Conservation (phyloP, 2,113 vertebrate species). For the Channa maculata region DNA sequence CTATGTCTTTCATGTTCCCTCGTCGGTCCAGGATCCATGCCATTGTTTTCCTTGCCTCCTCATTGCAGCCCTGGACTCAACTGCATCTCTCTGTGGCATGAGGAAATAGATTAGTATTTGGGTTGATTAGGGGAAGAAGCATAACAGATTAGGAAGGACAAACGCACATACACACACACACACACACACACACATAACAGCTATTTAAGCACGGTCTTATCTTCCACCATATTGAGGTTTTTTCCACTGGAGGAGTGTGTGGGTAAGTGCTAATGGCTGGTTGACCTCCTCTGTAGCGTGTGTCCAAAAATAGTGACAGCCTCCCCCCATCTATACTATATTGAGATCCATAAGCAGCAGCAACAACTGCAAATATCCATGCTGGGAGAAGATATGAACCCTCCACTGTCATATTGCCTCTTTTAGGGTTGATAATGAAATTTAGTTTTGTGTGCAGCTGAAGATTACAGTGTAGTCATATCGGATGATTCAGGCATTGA, state of each 20-base stretch:
- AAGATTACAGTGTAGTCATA: slow-evolving; percentile 41
- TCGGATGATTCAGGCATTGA: slow-evolving; percentile 56
- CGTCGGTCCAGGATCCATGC: slow-evolving; percentile 46
- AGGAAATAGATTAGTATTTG: slow-evolving; percentile 74
- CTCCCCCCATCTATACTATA: slow-evolving; percentile 31
- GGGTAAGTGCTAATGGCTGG: slow-evolving; percentile 48
- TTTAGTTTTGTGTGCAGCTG: slow-evolving; percentile 32
- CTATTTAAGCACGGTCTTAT: slow-evolving; percentile 66
- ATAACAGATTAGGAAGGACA: slow-evolving; percentile 72
- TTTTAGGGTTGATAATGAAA: slow-evolving; percentile 46
- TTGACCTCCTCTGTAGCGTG: slow-evolving; percentile 61
- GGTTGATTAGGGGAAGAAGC: slow-evolving; percentile 73
- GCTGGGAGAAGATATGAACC: slow-evolving; percentile 37
- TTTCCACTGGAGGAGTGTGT: slow-evolving; percentile 34
- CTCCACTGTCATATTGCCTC: slow-evolving; percentile 4
- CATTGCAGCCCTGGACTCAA: slow-evolving; percentile 59
- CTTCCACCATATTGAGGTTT: slow-evolving; percentile 38
- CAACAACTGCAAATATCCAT: slow-evolving; percentile 45
- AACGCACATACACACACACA: slow-evolving; percentile 5
- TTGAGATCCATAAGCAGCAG: slow-evolving; percentile 35
- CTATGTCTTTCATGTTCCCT: slow-evolving; percentile 41
- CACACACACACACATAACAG: slow-evolving; percentile 56
- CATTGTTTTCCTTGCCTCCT: slow-evolving; percentile 55
- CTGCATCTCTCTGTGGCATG: slow-evolving; percentile 47
- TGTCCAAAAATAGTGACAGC: slow-evolving; percentile 61